Conservation (phyloP, 2,113 vertebrate species). For the Notothenia rossii region DNA sequence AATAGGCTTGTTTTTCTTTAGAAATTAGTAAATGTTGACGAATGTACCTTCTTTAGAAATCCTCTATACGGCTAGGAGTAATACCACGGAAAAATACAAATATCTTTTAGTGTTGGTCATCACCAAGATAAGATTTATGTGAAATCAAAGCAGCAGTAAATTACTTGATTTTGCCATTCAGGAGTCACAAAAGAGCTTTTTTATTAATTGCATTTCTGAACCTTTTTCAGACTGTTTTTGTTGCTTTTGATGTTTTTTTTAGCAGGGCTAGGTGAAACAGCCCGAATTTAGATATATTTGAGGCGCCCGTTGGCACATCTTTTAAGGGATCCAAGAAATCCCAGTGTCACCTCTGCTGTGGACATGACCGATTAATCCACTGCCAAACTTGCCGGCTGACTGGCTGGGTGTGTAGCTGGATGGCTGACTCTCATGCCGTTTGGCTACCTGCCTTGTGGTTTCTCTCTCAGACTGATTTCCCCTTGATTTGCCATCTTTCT, state of each 20-base stretch:
- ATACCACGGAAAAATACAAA: neutral
- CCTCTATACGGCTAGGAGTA: neutral
- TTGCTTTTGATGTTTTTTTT: constrained; percentile 16
- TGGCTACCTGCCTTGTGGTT: constrained; percentile 51
- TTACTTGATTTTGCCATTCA: neutral
- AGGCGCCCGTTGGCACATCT: constrained; percentile 45
- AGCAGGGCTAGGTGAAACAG: constrained; percentile 6
- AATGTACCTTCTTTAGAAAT: constrained; percentile 16
- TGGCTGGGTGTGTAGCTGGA: constrained; percentile 52
- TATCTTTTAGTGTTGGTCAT: constrained; percentile 5
- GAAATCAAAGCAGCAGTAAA: constrained; percentile 25
- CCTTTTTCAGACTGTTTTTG: constrained; percentile 18
- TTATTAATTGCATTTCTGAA: neutral
- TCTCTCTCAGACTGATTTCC: constrained; percentile 59
- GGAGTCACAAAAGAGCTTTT: constrained; percentile 5
- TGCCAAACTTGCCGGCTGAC: constrained; percentile 66
- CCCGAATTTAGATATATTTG: constrained; percentile 42
- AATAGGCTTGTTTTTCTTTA: constrained; percentile 8
- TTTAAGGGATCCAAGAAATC: constrained; percentile 46
- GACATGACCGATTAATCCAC: constrained; percentile 54
- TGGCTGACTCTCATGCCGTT: constrained; percentile 54
- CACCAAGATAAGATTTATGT: constrained; percentile 11
- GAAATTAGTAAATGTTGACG: neutral
- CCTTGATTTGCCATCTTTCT: constrained; percentile 59
- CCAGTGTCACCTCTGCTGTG: constrained; percentile 67